Percentiles rank a stretch among this genome's conserved stretches.
phyloP scores from a whole-genome alignment of 2,113 vertebrate species.

The rabbit (Oryctolagus cuniculus) region DNA sequence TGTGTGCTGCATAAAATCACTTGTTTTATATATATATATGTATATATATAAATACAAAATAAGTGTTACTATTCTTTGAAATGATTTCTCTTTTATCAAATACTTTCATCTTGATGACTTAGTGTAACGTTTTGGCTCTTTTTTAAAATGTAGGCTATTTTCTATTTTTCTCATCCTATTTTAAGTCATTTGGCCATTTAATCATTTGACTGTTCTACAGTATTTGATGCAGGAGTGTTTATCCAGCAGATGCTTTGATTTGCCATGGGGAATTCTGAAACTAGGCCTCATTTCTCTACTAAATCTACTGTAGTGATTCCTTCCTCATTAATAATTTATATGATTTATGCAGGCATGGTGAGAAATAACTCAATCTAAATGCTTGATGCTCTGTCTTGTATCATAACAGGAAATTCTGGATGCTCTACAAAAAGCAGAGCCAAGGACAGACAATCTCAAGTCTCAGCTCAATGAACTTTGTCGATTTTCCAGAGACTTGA shows the following conservation, averaged over 20 bases:
- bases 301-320: not conserved
- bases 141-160: not conserved
- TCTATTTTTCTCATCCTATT: not conserved
- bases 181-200: not conserved
- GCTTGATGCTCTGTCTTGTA: slow-evolving; percentile 47
- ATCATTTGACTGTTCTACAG: not conserved
- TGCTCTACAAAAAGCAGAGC: slow-evolving; percentile 92
- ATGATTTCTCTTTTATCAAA: slow-evolving; percentile 35
- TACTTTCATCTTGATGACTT: not conserved
- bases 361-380: not conserved
- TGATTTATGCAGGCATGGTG: not conserved
- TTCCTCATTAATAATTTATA: not conserved
- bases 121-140: not conserved
- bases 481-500: slow-evolving; percentile 95
- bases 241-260: not conserved
- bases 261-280: not conserved
- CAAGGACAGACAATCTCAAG: slow-evolving; percentile 95
- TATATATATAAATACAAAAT: not conserved
- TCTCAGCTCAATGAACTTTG: slow-evolving; percentile 95
- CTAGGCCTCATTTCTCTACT: not conserved
- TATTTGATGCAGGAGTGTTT: not conserved
- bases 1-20: not conserved
- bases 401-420: slow-evolving; percentile 91
- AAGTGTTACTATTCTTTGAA: not conserved
- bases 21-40: not conserved